phyloP scores from a whole-genome alignment of 2,888 invertebrate species.

The Drosophila rubida region DNA sequence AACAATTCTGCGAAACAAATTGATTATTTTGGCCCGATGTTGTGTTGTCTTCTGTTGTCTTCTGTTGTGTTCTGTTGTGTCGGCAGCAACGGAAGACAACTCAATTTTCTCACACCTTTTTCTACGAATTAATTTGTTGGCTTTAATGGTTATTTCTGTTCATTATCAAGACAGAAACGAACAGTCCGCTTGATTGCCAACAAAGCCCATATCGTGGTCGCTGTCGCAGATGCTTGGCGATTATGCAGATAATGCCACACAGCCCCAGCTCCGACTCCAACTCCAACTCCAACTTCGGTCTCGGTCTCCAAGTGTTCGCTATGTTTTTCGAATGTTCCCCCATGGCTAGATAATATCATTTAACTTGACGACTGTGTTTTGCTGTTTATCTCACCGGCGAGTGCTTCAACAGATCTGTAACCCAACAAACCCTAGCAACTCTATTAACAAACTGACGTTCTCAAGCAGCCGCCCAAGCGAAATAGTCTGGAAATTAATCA shows the following conservation, averaged over 20 bases:
- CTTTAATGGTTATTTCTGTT: slow-evolving; percentile 50
- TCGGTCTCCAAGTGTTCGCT: not conserved
- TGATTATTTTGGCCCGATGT: slow-evolving; percentile 64
- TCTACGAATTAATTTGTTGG: slow-evolving; percentile 76
- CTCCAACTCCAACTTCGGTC: not conserved
- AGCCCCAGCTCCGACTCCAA: not conserved
- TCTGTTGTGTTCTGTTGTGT: not conserved
- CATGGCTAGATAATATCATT: slow-evolving; percentile 8
- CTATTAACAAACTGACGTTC: not conserved
- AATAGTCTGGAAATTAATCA: not conserved
- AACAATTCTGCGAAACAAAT: slow-evolving; percentile 76
- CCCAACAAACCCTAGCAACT: not conserved
- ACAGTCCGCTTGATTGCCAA: slow-evolving; percentile 22
- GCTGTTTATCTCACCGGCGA: not conserved
- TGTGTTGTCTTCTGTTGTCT: not conserved
- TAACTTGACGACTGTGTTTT: not conserved
- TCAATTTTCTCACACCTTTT: slow-evolving; percentile 80
- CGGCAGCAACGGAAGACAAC: slow-evolving; percentile 69
- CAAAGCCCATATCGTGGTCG: not conserved
- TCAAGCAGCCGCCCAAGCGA: not conserved
- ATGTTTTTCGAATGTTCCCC: slow-evolving; percentile 17
- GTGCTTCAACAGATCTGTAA: not conserved
- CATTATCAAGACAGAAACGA: slow-evolving; percentile 20
- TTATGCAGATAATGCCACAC: slow-evolving; percentile 18
- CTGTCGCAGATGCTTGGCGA: slow-evolving; percentile 22